phyloP scores from a whole-genome alignment of 2,797 vertebrate species.

The Sebastes aleutianus region DNA sequence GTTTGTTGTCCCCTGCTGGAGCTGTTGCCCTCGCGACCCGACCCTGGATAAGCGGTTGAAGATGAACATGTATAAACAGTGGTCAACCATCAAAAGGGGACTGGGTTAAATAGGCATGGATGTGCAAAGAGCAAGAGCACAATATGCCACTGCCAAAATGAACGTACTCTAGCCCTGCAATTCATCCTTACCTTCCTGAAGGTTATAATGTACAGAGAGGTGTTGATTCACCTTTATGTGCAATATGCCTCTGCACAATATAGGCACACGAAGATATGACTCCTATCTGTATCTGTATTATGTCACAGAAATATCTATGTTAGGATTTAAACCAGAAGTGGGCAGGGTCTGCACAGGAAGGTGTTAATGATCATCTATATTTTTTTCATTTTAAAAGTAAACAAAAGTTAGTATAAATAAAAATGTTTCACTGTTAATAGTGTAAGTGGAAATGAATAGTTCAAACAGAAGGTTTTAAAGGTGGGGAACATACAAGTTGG shows the following conservation, averaged over 20 bases:
- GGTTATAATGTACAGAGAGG: too few species aligned
- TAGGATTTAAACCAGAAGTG: neutral
- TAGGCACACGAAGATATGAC: too few species aligned
- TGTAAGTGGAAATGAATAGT: neutral
- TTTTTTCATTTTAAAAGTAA: neutral
- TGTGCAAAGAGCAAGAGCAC: neutral
- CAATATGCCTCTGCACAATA: too few species aligned
- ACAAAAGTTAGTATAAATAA: neutral
- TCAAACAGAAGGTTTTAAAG: neutral
- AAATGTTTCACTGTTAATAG: rapidly evolving
- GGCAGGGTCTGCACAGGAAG: neutral
- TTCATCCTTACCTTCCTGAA: too few species aligned
- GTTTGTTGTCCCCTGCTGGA: too few species aligned
- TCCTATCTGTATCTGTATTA: too few species aligned
- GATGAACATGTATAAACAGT: neutral
- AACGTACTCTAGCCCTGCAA: too few species aligned
- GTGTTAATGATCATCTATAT: rapidly evolving
- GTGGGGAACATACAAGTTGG: neutral
- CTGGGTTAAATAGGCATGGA: neutral
- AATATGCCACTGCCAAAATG: too few species aligned
- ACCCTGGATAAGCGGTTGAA: rapidly evolving
- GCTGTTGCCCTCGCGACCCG: too few species aligned
- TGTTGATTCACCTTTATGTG: too few species aligned
- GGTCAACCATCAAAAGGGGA: neutral
- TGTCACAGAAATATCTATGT: neutral